Percentiles rank a stretch among this genome's conserved stretches.
Conservation (phyloP, 1,140 invertebrate species). For the Aphaenogaster rudis region DNA sequence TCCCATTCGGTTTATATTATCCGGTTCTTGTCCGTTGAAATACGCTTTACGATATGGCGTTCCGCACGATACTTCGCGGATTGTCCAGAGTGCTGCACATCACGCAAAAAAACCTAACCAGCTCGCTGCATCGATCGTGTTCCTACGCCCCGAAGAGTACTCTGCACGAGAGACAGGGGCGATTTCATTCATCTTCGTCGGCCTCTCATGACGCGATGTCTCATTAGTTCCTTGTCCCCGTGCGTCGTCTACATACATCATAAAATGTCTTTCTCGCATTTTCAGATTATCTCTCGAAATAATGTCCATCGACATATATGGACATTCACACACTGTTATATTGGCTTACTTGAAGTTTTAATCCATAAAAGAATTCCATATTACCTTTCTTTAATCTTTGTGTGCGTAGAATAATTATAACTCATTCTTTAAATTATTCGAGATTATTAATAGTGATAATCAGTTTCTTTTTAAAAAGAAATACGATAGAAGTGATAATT, state of each 20-base stretch:
- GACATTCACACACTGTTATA: background rate
- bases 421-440: background rate
- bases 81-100: background rate
- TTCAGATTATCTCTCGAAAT: background rate
- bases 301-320: background rate
- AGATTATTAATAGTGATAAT: background rate
- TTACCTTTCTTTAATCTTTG: background rate
- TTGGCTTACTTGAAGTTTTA: background rate
- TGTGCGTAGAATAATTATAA: background rate
- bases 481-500: too few species aligned
- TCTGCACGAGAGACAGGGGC: background rate
- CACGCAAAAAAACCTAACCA: background rate
- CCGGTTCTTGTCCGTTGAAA: background rate
- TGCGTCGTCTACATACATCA: background rate
- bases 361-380: background rate
- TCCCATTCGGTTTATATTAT: background rate
- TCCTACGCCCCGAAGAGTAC: slow-evolving; percentile 9
- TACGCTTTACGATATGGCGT: background rate
- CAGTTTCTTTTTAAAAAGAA: background rate
- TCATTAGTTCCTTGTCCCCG: slow-evolving; percentile 38
- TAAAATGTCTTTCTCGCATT: background rate
- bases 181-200: slow-evolving; percentile 65
- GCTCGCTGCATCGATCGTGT: background rate
- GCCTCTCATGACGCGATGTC: slow-evolving; percentile 1
- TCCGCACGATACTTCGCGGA: background rate